Conservation (phyloP, 1,140 invertebrate species). For the Orchesella cincta region DNA sequence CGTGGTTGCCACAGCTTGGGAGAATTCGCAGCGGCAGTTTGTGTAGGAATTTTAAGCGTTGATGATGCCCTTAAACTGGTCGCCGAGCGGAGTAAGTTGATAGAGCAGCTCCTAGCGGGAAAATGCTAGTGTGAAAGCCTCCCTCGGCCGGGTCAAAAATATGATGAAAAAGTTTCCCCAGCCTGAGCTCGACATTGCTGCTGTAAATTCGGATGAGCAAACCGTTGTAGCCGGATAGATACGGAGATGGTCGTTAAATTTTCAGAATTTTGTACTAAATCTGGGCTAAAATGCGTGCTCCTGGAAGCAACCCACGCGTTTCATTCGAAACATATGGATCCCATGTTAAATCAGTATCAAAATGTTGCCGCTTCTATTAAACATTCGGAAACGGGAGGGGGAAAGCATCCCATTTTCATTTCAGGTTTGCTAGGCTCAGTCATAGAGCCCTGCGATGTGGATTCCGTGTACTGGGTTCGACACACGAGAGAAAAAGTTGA, state of each 20-base stretch:
- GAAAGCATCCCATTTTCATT: background rate
- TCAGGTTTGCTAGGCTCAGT: background rate
- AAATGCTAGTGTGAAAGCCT: constrained; percentile 1
- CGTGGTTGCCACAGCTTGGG: constrained; percentile 44
- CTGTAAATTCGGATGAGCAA: background rate
- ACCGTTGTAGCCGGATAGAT: constrained; percentile 24
- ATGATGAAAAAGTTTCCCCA: background rate
- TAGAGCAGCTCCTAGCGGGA: constrained; percentile 19
- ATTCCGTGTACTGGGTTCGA: background rate
- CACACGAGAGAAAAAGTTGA: background rate
- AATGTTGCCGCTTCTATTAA: background rate
- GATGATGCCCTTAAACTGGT: constrained; percentile 36
- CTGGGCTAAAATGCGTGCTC: background rate
- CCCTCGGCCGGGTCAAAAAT: background rate
- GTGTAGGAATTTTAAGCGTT: constrained; percentile 33
- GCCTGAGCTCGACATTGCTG: background rate
- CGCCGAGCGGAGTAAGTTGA: background rate
- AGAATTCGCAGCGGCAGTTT: constrained; percentile 39
- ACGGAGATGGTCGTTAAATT: background rate
- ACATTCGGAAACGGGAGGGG: background rate
- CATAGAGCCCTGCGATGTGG: background rate
- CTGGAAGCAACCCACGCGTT: constrained; percentile 10
- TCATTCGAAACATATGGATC: constrained; percentile 12
- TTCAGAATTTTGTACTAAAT: background rate
- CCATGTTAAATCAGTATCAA: background rate